These are phyloP conservation scores for Gibbula magus DNA, from an alignment of 2,888 invertebrate genomes.

Conservation along the genomic window DNA sequence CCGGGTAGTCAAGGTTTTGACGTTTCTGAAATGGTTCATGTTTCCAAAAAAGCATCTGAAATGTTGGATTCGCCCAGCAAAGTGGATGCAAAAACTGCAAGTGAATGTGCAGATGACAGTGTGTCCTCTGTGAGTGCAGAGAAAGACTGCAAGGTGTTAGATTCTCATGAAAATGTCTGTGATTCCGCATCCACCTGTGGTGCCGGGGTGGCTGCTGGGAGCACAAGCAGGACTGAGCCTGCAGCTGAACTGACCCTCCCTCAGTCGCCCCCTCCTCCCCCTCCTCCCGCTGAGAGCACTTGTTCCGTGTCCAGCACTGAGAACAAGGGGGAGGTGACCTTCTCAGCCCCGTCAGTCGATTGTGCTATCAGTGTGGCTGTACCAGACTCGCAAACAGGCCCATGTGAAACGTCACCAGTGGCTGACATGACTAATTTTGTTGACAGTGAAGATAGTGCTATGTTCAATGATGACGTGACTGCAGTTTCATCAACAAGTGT, in stretches of 20 bases:
- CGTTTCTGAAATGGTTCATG: neutral
- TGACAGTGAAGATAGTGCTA: neutral
- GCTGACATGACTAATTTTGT: neutral
- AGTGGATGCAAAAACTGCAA: neutral
- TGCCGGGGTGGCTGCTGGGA: neutral
- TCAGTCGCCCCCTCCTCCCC: too few relatives aligned
- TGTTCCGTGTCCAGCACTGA: constrained; percentile 19
- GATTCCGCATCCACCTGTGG: constrained; percentile 14
- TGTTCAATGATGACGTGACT: neutral
- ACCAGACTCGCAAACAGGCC: constrained; percentile 20
- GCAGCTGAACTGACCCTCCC: too few relatives aligned
- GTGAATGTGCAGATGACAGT: neutral
- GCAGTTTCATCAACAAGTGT: constrained; percentile 15
- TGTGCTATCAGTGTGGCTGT: neutral
- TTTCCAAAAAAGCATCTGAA: neutral
- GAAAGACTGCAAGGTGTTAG: constrained; percentile 4
- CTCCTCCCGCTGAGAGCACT: neutral
- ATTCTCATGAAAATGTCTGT: constrained; percentile 20
- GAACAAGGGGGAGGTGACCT: neutral
- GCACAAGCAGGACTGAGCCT: neutral
- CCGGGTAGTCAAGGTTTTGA: constrained; percentile 1
- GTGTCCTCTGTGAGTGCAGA: neutral
- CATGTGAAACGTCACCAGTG: neutral
- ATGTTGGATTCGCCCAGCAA: neutral
- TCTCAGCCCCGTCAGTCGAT: neutral